Base-by-base conservation (phyloP, 2,888 invertebrate species). In the Branchellion lobata region DNA sequence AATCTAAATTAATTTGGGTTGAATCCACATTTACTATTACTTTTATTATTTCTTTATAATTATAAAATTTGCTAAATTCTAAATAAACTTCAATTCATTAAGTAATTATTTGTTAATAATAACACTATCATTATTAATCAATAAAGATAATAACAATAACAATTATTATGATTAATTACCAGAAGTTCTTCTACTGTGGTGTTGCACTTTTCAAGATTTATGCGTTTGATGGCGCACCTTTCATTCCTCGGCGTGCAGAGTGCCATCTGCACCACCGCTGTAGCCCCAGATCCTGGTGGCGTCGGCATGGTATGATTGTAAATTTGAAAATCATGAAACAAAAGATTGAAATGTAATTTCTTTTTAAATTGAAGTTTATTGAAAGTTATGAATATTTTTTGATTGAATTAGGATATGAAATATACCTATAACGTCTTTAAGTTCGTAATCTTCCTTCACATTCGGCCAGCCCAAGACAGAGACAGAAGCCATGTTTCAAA, bases 171-270 rank as follows among this genome's bases (percentile, higher is more conserved):
- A n/a, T n/a, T 33, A 8, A 31, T 27, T 29, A 29, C 91, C 86
- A 96, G 81, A 82, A 99, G 89, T 88, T 98, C 98, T 87, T 99
- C 98, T 93, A 99, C 96, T 80, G 95, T 95, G n/a, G 97, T 98
- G 88, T 98, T 98, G 93, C 96, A 98, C 91, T 98, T 99, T 88
- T 99, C 99, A 87, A 99, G 90, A 88, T 98, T 97, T 86, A 99
- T 98, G 86, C 95, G 91, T 89, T 99, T 99, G 85, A 99, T 96
- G 86, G 99, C 99, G 90, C 96, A 96, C 90, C 93, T 94, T 88
- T 98, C 96, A 85, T 92, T 92, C 68, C 94, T 91, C 11, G 96
- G 93, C 85, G 92, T 92, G 88, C 98, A 99, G 83, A 92, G 91
- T 0, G 98, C 99, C 81, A 93, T 93, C 88, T 96, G 94, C 18